A percentile compares a stretch with the other conserved stretches of the same genome.
Conservation (phyloP, 2,113 vertebrate genomes). For the Malaclemys terrapin region DNA sequence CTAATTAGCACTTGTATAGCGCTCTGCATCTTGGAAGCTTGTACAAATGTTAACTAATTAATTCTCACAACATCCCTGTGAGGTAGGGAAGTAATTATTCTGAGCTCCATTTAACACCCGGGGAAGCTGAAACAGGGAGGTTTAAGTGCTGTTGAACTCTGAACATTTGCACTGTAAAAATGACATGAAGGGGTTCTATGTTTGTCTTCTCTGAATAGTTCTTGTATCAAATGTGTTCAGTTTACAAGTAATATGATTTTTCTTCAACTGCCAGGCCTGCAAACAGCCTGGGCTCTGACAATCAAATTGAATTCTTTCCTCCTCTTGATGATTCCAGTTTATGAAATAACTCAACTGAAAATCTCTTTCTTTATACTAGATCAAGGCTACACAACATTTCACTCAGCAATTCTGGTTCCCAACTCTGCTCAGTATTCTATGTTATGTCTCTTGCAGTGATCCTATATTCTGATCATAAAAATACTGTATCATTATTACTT, state of each 20-base stretch:
- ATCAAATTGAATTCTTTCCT: rapidly evolving
- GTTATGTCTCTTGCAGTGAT: background rate
- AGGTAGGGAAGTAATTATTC: constrained; percentile 41
- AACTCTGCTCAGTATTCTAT: background rate
- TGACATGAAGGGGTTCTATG: background rate
- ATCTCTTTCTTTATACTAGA: background rate
- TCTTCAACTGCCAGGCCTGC: background rate
- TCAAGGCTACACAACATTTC: background rate
- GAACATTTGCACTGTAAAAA: rapidly evolving
- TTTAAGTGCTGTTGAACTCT: background rate
- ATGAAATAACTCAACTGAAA: background rate
- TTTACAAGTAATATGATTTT: background rate
- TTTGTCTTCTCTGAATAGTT: background rate
- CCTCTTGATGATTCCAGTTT: background rate
- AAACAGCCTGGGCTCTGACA: background rate
- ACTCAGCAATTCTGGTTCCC: background rate
- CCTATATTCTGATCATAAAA: background rate
- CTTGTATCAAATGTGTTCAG: background rate
- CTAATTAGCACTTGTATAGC: constrained; percentile 60
- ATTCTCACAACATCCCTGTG: constrained; percentile 37
- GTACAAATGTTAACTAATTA: constrained; percentile 40
- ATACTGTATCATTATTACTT: rapidly evolving
- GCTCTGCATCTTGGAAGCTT: constrained; percentile 32
- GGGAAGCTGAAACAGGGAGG: background rate
- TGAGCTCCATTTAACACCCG: background rate